These are phyloP conservation scores for Coenonympha arcania DNA, from an alignment of 2,888 invertebrate species.

Conservation along the genomic window DNA sequence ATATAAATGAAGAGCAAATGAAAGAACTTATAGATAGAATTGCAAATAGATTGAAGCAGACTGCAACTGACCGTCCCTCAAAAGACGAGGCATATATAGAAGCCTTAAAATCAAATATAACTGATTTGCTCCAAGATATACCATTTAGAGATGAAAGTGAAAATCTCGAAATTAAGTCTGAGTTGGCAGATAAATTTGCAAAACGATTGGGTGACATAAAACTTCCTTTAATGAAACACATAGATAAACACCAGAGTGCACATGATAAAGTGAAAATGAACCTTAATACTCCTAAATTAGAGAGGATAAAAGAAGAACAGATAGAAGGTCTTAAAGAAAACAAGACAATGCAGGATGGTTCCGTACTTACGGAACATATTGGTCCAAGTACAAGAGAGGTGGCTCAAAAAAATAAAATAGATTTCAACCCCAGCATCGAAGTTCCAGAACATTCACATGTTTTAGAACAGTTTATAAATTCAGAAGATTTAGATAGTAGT, in stretches of 20 bases:
- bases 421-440: too few species aligned
- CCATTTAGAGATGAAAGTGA: not conserved
- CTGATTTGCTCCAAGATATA: conserved; percentile 9
- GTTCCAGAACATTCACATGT: too few species aligned
- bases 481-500: not conserved
- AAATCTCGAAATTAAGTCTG: not conserved
- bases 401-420: not conserved
- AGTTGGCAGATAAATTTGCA: conserved; percentile 11
- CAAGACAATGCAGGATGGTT: too few species aligned
- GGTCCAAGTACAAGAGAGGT: not conserved
- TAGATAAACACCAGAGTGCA: not conserved
- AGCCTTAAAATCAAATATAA: conserved; percentile 6
- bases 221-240: not conserved
- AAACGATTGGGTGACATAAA: conserved; percentile 6
- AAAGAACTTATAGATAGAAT: conserved; percentile 3
- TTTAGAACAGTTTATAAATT: not conserved
- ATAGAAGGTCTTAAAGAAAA: not conserved
- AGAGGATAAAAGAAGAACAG: not conserved
- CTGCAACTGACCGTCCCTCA: not conserved
- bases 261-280: not conserved
- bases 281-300: not conserved
- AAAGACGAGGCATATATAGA: conserved; percentile 7
- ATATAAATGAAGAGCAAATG: not conserved
- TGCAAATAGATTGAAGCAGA: not conserved
- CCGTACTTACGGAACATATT: not conserved